Evolutionary conservation across 2,113 vertebrate species (phyloP), one percentile per base, ranked within the genome.

Genomic region (Larimichthys crocea): DNA sequence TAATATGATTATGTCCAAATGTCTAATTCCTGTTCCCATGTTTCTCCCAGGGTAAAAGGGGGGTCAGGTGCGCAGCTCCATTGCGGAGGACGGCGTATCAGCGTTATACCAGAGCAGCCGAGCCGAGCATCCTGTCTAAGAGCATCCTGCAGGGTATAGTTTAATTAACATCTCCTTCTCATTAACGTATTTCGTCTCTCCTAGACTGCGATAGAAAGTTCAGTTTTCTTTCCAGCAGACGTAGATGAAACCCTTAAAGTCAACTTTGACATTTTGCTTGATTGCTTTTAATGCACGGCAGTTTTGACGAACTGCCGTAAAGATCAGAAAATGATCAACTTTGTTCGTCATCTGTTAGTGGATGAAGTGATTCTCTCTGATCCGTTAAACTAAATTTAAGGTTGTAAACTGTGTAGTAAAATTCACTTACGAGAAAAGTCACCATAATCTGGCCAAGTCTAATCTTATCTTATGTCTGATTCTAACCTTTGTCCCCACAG

Each of bases 141-240:
- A 94, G 88, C 85, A 89, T 95, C 77, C 92, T 95, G 66, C 90
- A 95, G 89, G 95, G 95, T 96, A 92, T 91, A 76, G 66, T 70
- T 85, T 92, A 87, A 91, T 93, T 83, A 90, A 86, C 83, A 40
- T 50, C 69, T 71, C 63, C 16, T 77, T 82, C 87, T 92, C 64
- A 86, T 82, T 93, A 83, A 84, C 60, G 1, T 20, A 55, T 52
- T 4, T 48, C 50, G 52, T 74, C 65, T 65, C 67, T 64, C n/a
- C n/a, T 9, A 74, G 72, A 65, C 63, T 64, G 59, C 52, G 20
- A 22, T 44, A 26, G 16, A 82, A 75, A 29, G 26, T 48, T 26
- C 17, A 3, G 2, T 26, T 26, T n/a, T 48, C 15, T 24, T n/a
- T 24, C 48, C 17, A 49, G 50, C 50, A 15, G 29, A 82, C 12